These are phyloP conservation scores for Panagrolaimus sp. DNA, from an alignment of 1,140 invertebrate species.

Conservation along the genomic window DNA sequence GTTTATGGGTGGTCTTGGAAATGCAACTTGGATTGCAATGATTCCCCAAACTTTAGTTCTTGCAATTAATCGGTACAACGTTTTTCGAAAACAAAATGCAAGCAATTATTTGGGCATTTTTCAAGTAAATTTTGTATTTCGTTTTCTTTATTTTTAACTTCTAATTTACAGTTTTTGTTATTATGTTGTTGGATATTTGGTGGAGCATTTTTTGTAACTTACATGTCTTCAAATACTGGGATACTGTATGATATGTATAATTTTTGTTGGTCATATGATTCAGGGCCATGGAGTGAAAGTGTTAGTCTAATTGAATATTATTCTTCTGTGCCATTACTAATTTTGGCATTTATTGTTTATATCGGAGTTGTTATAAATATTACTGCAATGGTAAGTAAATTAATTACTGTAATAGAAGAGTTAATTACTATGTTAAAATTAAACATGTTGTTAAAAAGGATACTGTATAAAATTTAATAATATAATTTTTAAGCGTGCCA, in stretches of 20 bases:
- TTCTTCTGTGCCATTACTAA: not conserved
- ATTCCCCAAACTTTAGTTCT: conserved; percentile 6
- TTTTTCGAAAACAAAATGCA: no score
- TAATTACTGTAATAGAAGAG: no score
- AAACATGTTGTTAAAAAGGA: no score
- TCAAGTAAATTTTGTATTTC: no score
- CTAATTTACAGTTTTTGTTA: no score
- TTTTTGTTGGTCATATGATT: not conserved
- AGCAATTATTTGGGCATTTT: no score
- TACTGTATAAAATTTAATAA: no score
- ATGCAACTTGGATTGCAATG: conserved; percentile 3
- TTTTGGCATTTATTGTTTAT: not conserved
- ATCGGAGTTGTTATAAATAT: not conserved
- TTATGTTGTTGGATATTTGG: not conserved
- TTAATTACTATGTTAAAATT: no score
- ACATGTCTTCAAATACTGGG: not conserved
- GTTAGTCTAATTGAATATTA: conserved; percentile 5
- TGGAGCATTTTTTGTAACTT: not conserved
- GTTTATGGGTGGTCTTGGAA: not conserved
- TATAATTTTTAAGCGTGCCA: not conserved
- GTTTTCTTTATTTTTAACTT: conserved; percentile 13
- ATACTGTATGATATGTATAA: not conserved
- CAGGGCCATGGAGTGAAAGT: not conserved
- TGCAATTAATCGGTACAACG: not conserved
- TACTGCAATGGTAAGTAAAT: not conserved